Evolutionary conservation across 2,888 invertebrate genomes (phyloP).

Genomic region (Zaprionus bogoriensis): DNA sequence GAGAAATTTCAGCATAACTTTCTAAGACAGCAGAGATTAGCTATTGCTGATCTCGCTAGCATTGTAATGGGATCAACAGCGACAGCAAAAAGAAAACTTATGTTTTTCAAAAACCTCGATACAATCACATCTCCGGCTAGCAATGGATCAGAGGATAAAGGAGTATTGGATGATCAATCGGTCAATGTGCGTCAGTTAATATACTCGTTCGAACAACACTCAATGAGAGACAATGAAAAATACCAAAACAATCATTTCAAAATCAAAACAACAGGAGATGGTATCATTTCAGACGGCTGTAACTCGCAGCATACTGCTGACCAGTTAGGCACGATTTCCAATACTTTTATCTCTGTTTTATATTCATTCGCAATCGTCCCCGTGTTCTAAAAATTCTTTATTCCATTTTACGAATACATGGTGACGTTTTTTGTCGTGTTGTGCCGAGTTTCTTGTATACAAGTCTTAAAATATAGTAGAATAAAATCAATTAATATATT

Average conservation of each 20-base stretch:
- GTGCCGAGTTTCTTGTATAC: too few species aligned
- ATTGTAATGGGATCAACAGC: neutral
- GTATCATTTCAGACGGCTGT: slow-evolving; percentile 7
- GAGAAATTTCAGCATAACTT: slow-evolving; percentile 61
- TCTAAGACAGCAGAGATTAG: slow-evolving; percentile 38
- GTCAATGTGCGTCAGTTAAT: slow-evolving; percentile 84
- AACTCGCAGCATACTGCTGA: neutral
- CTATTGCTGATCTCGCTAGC: neutral
- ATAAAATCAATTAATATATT: too few species aligned
- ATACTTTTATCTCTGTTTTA: too few species aligned
- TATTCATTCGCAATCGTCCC: too few species aligned
- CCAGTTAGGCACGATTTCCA: too few species aligned
- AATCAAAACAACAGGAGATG: neutral
- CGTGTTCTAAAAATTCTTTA: too few species aligned
- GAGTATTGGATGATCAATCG: slow-evolving; percentile 8
- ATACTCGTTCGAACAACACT: slow-evolving; percentile 86
- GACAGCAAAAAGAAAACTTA: neutral
- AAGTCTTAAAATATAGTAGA: too few species aligned
- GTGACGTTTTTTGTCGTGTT: too few species aligned
- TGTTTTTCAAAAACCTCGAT: neutral
- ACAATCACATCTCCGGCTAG: neutral
- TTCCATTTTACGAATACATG: too few species aligned
- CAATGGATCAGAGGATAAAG: neutral
- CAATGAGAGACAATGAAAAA: slow-evolving; percentile 48
- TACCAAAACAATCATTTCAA: neutral